These are phyloP conservation scores for Armadillidium nasatum DNA, from an alignment of 1,140 invertebrate genomes.

Conservation along the genomic window DNA sequence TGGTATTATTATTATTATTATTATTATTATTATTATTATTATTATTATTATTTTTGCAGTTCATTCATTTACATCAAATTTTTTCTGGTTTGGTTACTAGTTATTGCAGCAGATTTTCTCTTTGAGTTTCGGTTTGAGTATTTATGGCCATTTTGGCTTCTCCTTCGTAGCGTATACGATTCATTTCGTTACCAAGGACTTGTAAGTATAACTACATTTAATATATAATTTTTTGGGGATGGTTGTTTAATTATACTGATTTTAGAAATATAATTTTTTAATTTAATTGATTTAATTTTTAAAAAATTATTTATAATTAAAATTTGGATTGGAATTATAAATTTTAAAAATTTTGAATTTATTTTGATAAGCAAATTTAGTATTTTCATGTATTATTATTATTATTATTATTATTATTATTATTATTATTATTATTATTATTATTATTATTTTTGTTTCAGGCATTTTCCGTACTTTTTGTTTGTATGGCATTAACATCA, in stretches of 20 bases:
- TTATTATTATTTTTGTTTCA: constrained; percentile 58
- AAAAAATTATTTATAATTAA: too few relatives aligned
- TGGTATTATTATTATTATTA: too few relatives aligned
- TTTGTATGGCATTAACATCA: constrained; percentile 94
- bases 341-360: too few relatives aligned
- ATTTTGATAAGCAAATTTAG: too few relatives aligned
- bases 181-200: constrained; percentile 98
- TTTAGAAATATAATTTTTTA: neutral
- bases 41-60: constrained; percentile 61
- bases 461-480: constrained; percentile 97
- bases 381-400: too few relatives aligned
- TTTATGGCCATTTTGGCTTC: constrained; percentile 96
- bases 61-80: constrained; percentile 93
- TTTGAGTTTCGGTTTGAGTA: constrained; percentile 99
- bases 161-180: constrained; percentile 93
- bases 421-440: too few relatives aligned
- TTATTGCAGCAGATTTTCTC: constrained; percentile 93
- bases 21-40: too few relatives aligned
- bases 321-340: too few relatives aligned
- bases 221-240: too few relatives aligned
- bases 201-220: too few relatives aligned
- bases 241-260: too few relatives aligned
- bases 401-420: too few relatives aligned
- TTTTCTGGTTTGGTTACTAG: constrained; percentile 88
- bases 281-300: neutral